Conservation (phyloP, 2,888 invertebrate genomes). For the Automeris io region DNA sequence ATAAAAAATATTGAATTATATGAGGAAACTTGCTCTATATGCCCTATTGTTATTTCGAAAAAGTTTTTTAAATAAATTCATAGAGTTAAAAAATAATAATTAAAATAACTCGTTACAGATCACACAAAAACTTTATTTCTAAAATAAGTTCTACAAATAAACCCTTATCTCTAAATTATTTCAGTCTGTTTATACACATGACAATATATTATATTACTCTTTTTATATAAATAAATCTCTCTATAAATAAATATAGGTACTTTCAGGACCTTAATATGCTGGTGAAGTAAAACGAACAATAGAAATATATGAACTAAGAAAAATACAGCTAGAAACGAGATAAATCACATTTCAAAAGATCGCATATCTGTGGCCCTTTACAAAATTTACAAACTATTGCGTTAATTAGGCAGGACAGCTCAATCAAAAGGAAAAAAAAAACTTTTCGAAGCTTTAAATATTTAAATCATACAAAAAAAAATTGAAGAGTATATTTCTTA, state of each 20-base stretch:
- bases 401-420: too few species aligned
- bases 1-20: too few species aligned
- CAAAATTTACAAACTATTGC: constrained; percentile 3
- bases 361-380: constrained; percentile 8
- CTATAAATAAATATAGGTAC: constrained; percentile 15
- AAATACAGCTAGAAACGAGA: not conserved
- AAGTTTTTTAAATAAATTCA: not conserved
- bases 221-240: constrained; percentile 14
- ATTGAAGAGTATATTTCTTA: too few species aligned
- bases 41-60: too few species aligned
- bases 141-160: constrained; percentile 31
- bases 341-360: not conserved
- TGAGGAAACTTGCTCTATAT: too few species aligned
- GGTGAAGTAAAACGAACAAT: constrained; percentile 10
- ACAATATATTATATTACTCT: constrained; percentile 33
- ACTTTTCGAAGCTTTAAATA: too few species aligned
- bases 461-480: too few species aligned
- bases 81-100: constrained; percentile 3
- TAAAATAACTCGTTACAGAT: constrained; percentile 17
- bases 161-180: constrained; percentile 31
- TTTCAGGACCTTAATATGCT: constrained; percentile 12
- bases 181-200: constrained; percentile 38
- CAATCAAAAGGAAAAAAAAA: too few species aligned
- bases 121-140: constrained; percentile 45
- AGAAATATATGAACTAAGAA: constrained; percentile 4